These are phyloP conservation scores for Aricia agestis DNA, from an alignment of 1,140 invertebrate genomes.

Conservation along the genomic window DNA sequence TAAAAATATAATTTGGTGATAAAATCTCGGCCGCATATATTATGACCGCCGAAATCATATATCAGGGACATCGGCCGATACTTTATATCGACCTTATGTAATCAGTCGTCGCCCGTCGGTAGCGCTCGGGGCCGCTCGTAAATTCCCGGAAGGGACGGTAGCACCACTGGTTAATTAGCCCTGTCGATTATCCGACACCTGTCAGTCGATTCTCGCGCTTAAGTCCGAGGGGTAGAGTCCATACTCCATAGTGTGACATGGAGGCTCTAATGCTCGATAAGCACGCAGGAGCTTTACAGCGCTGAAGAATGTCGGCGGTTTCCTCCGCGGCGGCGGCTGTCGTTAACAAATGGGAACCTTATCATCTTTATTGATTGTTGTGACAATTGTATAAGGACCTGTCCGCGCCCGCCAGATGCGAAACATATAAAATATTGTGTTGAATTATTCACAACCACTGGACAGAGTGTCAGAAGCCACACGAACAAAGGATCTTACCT, in stretches of 20 bases:
- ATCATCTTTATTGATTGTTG: background rate
- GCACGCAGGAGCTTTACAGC: background rate
- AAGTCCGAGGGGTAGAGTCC: background rate
- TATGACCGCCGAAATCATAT: slow-evolving; percentile 1
- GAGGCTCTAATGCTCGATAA: background rate
- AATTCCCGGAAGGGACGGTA: background rate
- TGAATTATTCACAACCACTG: too few species aligned
- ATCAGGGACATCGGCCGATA: background rate
- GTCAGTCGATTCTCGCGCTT: background rate
- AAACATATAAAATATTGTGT: too few species aligned
- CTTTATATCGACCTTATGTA: background rate
- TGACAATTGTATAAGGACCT: background rate
- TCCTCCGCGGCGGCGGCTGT: too few species aligned
- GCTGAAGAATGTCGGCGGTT: background rate
- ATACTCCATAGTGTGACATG: background rate
- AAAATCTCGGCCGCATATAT: background rate
- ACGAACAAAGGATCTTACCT: too few species aligned
- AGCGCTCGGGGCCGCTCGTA: background rate
- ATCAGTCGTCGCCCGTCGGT: background rate
- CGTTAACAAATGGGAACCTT: background rate
- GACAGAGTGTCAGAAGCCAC: too few species aligned
- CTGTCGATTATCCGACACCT: background rate
- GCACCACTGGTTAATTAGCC: background rate
- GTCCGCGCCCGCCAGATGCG: too few species aligned
- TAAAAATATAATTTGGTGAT: background rate